Base-by-base conservation (phyloP, 1,140 invertebrate species). In the Calephelis virginiensis region DNA sequence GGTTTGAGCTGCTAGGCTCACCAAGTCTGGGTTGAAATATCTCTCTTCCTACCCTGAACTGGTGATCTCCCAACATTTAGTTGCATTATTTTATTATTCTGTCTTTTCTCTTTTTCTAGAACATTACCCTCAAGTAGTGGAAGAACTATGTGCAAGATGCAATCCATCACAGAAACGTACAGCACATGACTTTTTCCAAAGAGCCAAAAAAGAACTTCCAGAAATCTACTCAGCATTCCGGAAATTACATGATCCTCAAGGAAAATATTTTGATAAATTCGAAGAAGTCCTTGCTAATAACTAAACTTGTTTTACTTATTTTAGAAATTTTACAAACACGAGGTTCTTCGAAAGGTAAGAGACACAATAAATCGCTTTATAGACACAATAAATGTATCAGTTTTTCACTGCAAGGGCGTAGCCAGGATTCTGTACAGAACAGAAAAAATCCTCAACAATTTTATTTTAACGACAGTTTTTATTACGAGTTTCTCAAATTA, bases 261-360 rank as follows among this genome's bases (percentile, higher is more conserved):
- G 43, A 10, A 47, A 46, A 45, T 46, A 62, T 17, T 62, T 61
- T 45, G 37, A 43, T n/a, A 62, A 62, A 46, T 62, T 62, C 40
- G 50, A 53, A 53, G 50, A 28, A 53, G 50, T 53, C 9, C 9
- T 53, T 17, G 50, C 50, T 11, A 53, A 17, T 17, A 10, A 53
- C 9, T 50, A 50, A 14, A 50, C 47, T 40, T 40, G 17, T 17
- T 17, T 17, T 17, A 17, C 3, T 17, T 17, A 17, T 17, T 17
- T 17, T 17, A 17, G 17, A 17, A 17, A 17, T 17, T 17, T 17
- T 17, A 17, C 17, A 3, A 17, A 17, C 3, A 17, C 17, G n/a
- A n/a, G n/a, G n/a, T n/a, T n/a, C n/a, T n/a, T n/a, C n/a, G n/a
- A n/a, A n/a, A n/a, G n/a, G n/a, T n/a, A n/a, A n/a, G n/a, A n/a